Percentiles rank a stretch among this genome's conserved stretches.
phyloP scores from a whole-genome alignment of 2,797 vertebrate species.

The Parambassis ranga region DNA sequence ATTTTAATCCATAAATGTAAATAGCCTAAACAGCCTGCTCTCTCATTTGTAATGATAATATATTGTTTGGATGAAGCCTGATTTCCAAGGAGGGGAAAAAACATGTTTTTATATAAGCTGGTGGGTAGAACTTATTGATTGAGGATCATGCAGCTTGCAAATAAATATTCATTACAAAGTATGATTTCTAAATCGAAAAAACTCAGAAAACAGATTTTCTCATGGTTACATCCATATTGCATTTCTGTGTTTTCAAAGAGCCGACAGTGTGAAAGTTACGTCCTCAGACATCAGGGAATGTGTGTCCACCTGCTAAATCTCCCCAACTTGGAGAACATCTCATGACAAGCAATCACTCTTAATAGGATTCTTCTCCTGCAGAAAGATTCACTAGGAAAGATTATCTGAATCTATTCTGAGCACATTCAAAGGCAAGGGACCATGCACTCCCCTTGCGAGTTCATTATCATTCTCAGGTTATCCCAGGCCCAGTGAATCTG shows the following conservation, averaged over 20 bases:
- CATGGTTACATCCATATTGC: constrained; percentile 35
- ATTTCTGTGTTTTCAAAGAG: constrained; percentile 16
- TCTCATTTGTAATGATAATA: constrained; percentile 82
- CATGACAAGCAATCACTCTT: constrained; percentile 89
- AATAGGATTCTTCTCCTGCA: constrained; percentile 91
- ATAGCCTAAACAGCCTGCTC: constrained; percentile 69
- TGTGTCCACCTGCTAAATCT: constrained; percentile 30
- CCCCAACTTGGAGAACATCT: constrained; percentile 76
- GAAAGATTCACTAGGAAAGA: constrained; percentile 90
- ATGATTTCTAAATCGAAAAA: constrained; percentile 75
- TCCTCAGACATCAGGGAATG: constrained; percentile 72
- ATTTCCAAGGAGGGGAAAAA: constrained; percentile 55
- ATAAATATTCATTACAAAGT: constrained; percentile 81
- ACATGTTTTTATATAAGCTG: constrained; percentile 59
- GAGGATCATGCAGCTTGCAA: constrained; percentile 67
- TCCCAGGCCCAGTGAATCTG: constrained; percentile 94
- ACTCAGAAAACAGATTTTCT: constrained; percentile 57
- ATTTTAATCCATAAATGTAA: constrained; percentile 83
- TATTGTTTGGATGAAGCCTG: constrained; percentile 75
- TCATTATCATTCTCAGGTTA: constrained; percentile 88
- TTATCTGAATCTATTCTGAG: constrained; percentile 93
- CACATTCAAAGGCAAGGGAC: constrained; percentile 97
- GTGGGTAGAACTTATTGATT: constrained; percentile 83
- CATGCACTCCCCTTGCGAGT: constrained; percentile 86
- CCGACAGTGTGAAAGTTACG: constrained; percentile 28